Evolutionary conservation across 1,140 invertebrate species (phyloP).

Genomic region (Microplitis demolitor): DNA sequence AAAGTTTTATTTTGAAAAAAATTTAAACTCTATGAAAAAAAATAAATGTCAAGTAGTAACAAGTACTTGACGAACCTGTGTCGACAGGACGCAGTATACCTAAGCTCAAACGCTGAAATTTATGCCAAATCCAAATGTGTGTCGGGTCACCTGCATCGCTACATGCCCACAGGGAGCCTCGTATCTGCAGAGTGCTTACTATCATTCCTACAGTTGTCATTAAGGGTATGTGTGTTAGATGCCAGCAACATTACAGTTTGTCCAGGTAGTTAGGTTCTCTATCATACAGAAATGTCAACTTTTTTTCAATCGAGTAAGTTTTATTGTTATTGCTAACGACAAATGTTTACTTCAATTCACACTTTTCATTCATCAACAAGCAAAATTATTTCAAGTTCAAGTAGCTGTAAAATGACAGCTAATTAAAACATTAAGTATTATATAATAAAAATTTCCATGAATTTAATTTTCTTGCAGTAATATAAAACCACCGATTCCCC

Average conservation of each 20-base stretch:
- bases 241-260: background rate
- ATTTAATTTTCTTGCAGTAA: background rate
- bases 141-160: conserved; percentile 54
- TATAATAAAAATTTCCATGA: background rate
- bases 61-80: background rate
- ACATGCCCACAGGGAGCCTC: conserved; percentile 37
- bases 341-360: too few relatives aligned
- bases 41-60: background rate
- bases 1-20: background rate
- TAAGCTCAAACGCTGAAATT: conserved; percentile 37
- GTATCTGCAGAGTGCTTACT: conserved; percentile 30
- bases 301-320: too few relatives aligned
- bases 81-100: background rate
- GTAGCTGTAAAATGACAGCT: background rate
- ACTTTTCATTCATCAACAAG: too few relatives aligned
- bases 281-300: too few relatives aligned
- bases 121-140: conserved; percentile 50
- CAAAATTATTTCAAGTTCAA: background rate
- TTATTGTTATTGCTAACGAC: too few relatives aligned
- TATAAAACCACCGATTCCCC: background rate
- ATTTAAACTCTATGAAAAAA: background rate
- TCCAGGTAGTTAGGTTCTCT: too few relatives aligned
- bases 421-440: background rate
- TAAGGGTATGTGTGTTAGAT: background rate
- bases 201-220: background rate